phyloP scores from a whole-genome alignment of 2,888 invertebrate species.

The Synanthedon andrenaeformis region DNA sequence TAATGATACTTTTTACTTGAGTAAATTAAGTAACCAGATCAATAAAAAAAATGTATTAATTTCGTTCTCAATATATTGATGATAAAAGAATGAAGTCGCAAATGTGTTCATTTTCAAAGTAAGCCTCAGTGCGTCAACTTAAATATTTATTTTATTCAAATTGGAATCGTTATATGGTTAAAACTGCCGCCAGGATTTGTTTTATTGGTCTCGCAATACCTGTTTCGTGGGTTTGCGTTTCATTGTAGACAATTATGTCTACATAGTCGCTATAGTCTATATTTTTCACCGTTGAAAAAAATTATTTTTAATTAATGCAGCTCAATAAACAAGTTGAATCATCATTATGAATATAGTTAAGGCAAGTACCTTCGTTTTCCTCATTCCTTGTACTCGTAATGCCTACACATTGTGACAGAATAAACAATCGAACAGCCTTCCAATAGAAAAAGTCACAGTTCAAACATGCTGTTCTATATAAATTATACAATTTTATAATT shows the following conservation, averaged over 20 bases:
- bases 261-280: slow-evolving; percentile 2
- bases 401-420: not conserved
- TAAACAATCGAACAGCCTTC: too few relatives aligned
- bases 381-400: not conserved
- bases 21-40: too few relatives aligned
- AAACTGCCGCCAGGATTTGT: slow-evolving; percentile 1
- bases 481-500: too few relatives aligned
- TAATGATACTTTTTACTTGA: too few relatives aligned
- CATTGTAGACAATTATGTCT: slow-evolving; percentile 6
- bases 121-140: slow-evolving; percentile 4
- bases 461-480: too few relatives aligned
- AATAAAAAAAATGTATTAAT: too few relatives aligned
- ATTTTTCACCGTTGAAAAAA: not conserved
- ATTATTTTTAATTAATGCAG: not conserved
- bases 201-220: slow-evolving; percentile 1
- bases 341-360: slow-evolving; percentile 2
- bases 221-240: slow-evolving; percentile 1
- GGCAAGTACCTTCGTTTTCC: slow-evolving; percentile 4
- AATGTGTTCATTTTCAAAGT: too few relatives aligned
- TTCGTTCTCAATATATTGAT: too few relatives aligned
- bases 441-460: too few relatives aligned
- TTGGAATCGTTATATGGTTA: slow-evolving; percentile 6
- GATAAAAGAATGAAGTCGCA: too few relatives aligned
- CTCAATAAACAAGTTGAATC: not conserved
- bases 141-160: slow-evolving; percentile 16